Conservation (phyloP, 2,888 invertebrate species). For the Diplolepis rosae region DNA sequence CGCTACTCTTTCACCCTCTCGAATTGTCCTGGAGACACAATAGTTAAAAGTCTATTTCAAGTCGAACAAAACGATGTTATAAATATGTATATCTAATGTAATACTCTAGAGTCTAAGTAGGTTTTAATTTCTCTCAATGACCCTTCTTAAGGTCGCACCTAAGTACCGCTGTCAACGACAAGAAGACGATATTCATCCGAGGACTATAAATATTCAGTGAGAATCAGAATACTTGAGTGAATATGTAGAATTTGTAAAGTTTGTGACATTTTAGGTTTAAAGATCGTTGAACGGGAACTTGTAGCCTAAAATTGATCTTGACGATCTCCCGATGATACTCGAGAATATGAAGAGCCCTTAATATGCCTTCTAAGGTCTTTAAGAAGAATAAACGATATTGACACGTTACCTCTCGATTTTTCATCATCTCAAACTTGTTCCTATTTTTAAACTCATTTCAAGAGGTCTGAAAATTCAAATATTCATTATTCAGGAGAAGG, state of each 20-base stretch:
- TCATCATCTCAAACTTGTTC: neutral
- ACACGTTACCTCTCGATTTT: conserved; percentile 48
- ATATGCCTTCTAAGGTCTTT: conserved; percentile 56
- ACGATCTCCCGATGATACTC: conserved; percentile 56
- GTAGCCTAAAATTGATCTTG: conserved; percentile 23
- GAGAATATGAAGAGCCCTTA: conserved; percentile 52
- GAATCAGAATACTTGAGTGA: neutral
- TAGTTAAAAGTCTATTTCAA: conserved; percentile 3
- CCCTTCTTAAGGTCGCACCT: conserved; percentile 3
- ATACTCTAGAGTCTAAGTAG: conserved; percentile 22
- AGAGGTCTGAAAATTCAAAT: neutral
- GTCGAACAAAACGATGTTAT: conserved; percentile 21
- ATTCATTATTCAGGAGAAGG: neutral
- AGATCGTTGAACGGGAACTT: conserved; percentile 12
- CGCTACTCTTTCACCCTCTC: conserved; percentile 14
- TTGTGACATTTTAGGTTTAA: conserved; percentile 11
- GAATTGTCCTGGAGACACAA: conserved; percentile 18
- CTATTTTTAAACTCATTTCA: neutral
- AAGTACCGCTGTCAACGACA: conserved; percentile 11
- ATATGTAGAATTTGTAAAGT: conserved; percentile 23
- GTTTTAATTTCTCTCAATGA: conserved; percentile 23
- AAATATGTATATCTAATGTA: conserved; percentile 31
- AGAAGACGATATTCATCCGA: neutral
- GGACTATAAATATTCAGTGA: conserved; percentile 14
- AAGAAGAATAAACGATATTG: conserved; percentile 61